A percentile compares a stretch with the other conserved stretches of the same genome.
Conservation (phyloP, 1,140 invertebrate species). For the Eulimnadia texana region DNA sequence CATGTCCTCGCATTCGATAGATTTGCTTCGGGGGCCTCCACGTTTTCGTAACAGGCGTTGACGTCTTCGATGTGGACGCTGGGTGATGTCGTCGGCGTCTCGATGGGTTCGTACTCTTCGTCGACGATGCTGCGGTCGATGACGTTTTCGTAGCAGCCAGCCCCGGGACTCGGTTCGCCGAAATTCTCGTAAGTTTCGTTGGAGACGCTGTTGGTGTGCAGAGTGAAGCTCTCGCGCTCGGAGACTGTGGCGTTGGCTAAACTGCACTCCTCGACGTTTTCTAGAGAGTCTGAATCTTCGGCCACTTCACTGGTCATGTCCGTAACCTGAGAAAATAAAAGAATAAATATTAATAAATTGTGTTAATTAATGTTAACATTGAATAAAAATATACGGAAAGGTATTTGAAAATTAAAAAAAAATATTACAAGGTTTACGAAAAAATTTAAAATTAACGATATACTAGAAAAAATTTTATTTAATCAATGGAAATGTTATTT, state of each 20-base stretch:
- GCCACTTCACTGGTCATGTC: slow-evolving; percentile 9
- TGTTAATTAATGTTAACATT: too few species aligned
- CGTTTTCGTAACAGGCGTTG: slow-evolving; percentile 18
- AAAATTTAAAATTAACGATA: too few species aligned
- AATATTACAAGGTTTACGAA: too few species aligned
- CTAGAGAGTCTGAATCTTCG: slow-evolving; percentile 8
- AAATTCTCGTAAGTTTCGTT: slow-evolving; percentile 9
- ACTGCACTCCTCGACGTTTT: slow-evolving; percentile 21
- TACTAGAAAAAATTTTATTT: too few species aligned
- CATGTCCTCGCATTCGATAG: slow-evolving; percentile 3
- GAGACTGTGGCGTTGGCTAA: slow-evolving; percentile 27
- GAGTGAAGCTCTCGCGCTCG: slow-evolving; percentile 27
- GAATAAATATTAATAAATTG: background rate
- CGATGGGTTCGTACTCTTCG: slow-evolving; percentile 6
- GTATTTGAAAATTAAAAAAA: too few species aligned
- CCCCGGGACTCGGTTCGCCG: background rate
- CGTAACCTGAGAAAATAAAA: background rate
- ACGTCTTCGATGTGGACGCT: background rate
- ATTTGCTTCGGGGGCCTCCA: slow-evolving; percentile 17
- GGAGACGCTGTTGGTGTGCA: slow-evolving; percentile 21
- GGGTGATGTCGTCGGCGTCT: background rate
- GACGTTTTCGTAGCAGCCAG: slow-evolving; percentile 13
- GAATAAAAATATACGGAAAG: too few species aligned
- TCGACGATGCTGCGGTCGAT: slow-evolving; percentile 5
- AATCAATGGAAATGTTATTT: too few species aligned